These are phyloP conservation scores for Petrocephalus sullivani DNA, from an alignment of 2,797 vertebrate genomes.

Conservation along the genomic window DNA sequence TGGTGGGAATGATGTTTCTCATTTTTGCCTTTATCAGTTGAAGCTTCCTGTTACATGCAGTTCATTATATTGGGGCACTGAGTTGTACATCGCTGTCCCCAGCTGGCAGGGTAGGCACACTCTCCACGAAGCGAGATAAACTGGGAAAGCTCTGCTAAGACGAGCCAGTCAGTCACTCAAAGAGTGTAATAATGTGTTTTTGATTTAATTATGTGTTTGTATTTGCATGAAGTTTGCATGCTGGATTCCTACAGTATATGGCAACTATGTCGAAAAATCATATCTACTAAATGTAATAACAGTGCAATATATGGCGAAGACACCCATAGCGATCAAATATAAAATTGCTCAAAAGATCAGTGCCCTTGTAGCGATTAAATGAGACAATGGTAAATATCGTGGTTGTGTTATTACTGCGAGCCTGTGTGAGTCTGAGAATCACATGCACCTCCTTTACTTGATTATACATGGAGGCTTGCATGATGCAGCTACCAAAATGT, in stretches of 20 bases:
- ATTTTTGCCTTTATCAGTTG: constrained; percentile 16
- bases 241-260: not conserved
- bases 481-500: not conserved
- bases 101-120: not conserved
- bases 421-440: not conserved
- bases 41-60: not conserved
- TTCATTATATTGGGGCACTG: not conserved
- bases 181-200: not conserved
- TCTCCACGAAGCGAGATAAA: constrained; percentile 15
- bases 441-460: not conserved
- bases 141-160: not conserved
- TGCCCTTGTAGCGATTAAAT: not conserved
- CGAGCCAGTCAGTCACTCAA: not conserved
- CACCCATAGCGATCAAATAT: not conserved
- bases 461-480: not conserved
- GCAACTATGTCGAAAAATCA: no score
- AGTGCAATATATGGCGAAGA: not conserved
- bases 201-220: not conserved
- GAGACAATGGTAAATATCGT: not conserved
- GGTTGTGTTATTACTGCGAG: not conserved
- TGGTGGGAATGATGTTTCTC: not conserved
- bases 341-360: not conserved
- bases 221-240: not conserved
- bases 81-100: not conserved
- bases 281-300: not conserved